phyloP scores from a whole-genome alignment of 2,797 vertebrate genomes.

The Acrossocheilus fasciatus region DNA sequence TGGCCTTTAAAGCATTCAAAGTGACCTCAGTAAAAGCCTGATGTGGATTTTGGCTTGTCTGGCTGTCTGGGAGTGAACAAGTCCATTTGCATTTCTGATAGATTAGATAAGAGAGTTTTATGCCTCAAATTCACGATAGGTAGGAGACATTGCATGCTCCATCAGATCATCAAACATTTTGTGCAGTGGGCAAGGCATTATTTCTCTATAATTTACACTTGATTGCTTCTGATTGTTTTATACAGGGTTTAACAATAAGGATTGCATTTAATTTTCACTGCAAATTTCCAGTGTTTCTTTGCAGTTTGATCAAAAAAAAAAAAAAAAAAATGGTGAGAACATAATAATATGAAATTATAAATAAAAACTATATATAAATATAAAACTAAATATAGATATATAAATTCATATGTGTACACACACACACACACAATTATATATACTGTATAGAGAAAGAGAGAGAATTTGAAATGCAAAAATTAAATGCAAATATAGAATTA shows the following conservation, averaged over 20 bases:
- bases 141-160: background rate
- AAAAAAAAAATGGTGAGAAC: background rate
- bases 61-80: background rate
- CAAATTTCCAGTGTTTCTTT: background rate
- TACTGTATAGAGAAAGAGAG: too few species aligned
- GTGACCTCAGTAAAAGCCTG: conserved; percentile 31
- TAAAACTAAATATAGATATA: too few species aligned
- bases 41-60: conserved; percentile 18
- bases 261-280: background rate
- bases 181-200: background rate
- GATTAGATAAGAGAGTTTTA: conserved; percentile 25
- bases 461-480: too few species aligned
- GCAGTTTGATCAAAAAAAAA: background rate
- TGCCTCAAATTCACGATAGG: background rate
- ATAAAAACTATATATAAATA: background rate
- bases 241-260: background rate
- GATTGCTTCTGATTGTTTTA: background rate
- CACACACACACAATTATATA: too few species aligned
- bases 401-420: too few species aligned
- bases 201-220: background rate
- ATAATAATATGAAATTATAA: background rate
- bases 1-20: conserved; percentile 30
- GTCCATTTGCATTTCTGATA: conserved; percentile 22
- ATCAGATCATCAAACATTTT: background rate
- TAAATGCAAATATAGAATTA: too few species aligned